Evolutionary conservation across 2,888 invertebrate species (phyloP).

Genomic region (Reticulitermes lucifugus): DNA sequence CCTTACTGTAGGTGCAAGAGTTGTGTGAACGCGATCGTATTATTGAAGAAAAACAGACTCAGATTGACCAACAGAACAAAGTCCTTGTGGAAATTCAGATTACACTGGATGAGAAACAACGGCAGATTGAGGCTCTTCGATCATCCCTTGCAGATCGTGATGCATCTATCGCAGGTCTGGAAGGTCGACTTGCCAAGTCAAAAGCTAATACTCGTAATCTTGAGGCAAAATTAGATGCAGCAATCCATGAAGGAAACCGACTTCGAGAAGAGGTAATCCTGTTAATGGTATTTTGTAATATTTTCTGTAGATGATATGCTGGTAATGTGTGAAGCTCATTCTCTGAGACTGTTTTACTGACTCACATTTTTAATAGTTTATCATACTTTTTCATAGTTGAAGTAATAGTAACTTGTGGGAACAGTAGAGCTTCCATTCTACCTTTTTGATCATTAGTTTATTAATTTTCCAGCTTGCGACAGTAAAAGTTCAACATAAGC

Average conservation of each 20-base stretch:
- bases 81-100: conserved; percentile 58
- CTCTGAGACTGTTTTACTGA: too few relatives aligned
- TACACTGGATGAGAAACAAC: conserved; percentile 63
- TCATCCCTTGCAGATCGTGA: conserved; percentile 63
- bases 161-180: conserved; percentile 64
- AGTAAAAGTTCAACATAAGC: conserved; percentile 36
- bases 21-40: conserved; percentile 55
- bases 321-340: too few relatives aligned
- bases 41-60: conserved; percentile 56
- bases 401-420: not conserved
- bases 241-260: conserved; percentile 59
- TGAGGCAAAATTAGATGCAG: conserved; percentile 60
- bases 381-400: too few relatives aligned
- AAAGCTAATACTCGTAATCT: conserved; percentile 57
- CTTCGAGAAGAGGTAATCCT: conserved; percentile 44
- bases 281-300: not conserved
- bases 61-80: conserved; percentile 57
- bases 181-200: conserved; percentile 60
- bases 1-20: conserved; percentile 54
- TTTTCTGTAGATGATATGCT: too few relatives aligned
- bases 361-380: too few relatives aligned
- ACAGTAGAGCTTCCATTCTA: not conserved
- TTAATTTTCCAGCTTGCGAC: conserved; percentile 40
- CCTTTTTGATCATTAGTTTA: not conserved
- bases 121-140: conserved; percentile 64